phyloP scores from a whole-genome alignment of 2,113 vertebrate genomes.

The Burhinus bistriatus region DNA sequence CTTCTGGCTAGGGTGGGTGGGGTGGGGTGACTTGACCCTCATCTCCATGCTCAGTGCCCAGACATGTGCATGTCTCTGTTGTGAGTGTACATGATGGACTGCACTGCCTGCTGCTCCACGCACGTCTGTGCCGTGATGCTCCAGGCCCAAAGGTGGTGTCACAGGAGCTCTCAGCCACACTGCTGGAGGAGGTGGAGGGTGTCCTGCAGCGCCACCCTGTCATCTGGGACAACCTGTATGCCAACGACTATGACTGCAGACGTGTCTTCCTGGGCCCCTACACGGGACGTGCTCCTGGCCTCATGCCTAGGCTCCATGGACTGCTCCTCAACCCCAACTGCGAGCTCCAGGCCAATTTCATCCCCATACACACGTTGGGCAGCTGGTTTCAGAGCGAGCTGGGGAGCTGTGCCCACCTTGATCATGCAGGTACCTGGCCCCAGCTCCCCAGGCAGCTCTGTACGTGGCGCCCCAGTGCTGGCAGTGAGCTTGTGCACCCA shows the following conservation, averaged over 20 bases:
- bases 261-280: constrained; percentile 87
- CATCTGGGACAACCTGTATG: constrained; percentile 89
- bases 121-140: accelerated
- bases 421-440: not conserved
- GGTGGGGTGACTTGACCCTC: accelerated
- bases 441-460: not conserved
- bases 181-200: constrained; percentile 78
- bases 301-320: constrained; percentile 72
- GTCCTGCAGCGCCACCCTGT: constrained; percentile 76
- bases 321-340: constrained; percentile 88
- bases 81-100: not conserved
- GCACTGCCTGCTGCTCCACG: not conserved
- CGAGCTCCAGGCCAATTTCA: constrained; percentile 88
- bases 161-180: constrained; percentile 72
- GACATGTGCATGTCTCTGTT: accelerated
- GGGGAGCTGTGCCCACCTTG: not conserved
- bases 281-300: constrained; percentile 77
- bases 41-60: not conserved
- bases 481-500: not conserved
- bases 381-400: constrained; percentile 74
- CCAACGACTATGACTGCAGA: constrained; percentile 87
- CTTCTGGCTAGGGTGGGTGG: not conserved
- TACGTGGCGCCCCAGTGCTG: accelerated
- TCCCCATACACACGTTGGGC: constrained; percentile 83
- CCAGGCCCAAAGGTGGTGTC: constrained; percentile 85